phyloP scores from a whole-genome alignment of 2,888 invertebrate species.

The Dynastes hyllus region DNA sequence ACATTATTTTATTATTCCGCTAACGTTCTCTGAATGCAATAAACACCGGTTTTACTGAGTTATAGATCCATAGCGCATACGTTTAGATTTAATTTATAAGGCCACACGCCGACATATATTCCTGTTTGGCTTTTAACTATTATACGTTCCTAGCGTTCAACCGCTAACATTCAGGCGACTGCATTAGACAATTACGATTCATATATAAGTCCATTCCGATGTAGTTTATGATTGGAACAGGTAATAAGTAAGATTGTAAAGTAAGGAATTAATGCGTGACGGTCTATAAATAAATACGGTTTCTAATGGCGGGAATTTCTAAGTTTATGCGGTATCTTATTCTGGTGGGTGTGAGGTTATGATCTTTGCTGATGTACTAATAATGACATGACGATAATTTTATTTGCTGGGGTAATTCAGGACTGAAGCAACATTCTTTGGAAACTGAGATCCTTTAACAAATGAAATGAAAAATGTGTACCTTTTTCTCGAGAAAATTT shows the following conservation, averaged over 20 bases:
- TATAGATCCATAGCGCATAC: constrained; percentile 23
- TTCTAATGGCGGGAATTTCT: neutral
- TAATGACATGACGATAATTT: too few relatives aligned
- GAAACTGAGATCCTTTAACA: too few relatives aligned
- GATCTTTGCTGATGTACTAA: too few relatives aligned
- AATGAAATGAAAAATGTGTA: too few relatives aligned
- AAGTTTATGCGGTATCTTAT: neutral
- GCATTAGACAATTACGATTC: constrained; percentile 6
- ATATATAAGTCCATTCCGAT: constrained; percentile 5
- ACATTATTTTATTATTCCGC: constrained; percentile 38
- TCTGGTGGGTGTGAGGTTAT: too few relatives aligned
- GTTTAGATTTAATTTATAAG: constrained; percentile 33
- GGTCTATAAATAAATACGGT: neutral
- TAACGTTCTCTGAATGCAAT: constrained; percentile 24
- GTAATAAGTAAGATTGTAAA: constrained; percentile 19
- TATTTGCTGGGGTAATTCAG: too few relatives aligned
- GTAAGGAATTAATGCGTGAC: neutral
- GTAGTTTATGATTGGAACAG: constrained; percentile 9
- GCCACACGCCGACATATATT: constrained; percentile 26
- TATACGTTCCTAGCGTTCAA: neutral
- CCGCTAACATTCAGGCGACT: neutral
- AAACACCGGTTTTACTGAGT: constrained; percentile 36
- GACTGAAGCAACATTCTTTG: too few relatives aligned
- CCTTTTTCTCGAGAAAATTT: too few relatives aligned
- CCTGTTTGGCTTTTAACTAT: neutral